phyloP scores from a whole-genome alignment of 2,113 vertebrate species.

The Thryonomys swinderianus region DNA sequence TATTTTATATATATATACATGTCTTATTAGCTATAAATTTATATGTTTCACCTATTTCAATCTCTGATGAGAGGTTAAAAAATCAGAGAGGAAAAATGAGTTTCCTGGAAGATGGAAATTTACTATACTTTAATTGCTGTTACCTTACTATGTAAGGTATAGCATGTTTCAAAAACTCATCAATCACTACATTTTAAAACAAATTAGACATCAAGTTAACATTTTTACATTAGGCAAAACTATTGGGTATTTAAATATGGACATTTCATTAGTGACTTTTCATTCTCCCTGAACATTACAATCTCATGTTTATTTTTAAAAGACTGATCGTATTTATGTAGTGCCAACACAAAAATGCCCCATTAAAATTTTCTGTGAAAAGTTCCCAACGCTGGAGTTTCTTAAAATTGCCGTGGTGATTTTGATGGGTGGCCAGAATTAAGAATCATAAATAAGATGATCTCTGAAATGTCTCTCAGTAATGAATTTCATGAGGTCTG shows the following conservation, averaged over 20 bases:
- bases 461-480: not conserved
- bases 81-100: not conserved
- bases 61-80: not conserved
- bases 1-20: too few relatives aligned
- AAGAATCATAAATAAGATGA: not conserved
- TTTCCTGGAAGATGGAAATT: not conserved
- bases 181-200: not conserved
- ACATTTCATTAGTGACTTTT: not conserved
- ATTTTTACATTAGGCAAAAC: not conserved
- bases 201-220: not conserved
- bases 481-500: not conserved
- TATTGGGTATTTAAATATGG: not conserved
- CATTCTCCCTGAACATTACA: not conserved
- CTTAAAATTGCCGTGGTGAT: not conserved
- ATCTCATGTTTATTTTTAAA: not conserved
- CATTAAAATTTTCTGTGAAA: not conserved
- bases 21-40: not conserved
- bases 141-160: not conserved
- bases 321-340: not conserved
- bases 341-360: not conserved
- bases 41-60: not conserved
- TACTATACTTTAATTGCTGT: not conserved
- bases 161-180: not conserved
- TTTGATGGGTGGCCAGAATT: not conserved
- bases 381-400: not conserved